Evolutionary conservation across 2,113 vertebrate genomes (phyloP).

Genomic region (Polyodon spathula): DNA sequence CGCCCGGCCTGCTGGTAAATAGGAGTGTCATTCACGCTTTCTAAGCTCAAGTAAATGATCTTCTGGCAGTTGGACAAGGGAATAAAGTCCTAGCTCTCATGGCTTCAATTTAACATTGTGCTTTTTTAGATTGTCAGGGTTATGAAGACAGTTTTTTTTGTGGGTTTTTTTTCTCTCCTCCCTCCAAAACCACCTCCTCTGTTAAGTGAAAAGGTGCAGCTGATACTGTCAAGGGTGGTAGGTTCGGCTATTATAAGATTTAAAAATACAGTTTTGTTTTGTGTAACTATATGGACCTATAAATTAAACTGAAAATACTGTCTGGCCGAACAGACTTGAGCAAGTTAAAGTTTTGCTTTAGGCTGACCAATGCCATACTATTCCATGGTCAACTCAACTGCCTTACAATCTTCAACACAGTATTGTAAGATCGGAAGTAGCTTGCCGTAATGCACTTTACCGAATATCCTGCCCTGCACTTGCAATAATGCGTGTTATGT

Average conservation of each 20-base stretch:
- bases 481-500: too few species aligned
- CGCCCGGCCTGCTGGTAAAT: neutral
- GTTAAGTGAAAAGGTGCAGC: neutral
- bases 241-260: neutral
- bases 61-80: conserved; percentile 1
- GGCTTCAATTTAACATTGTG: neutral
- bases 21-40: conserved; percentile 4
- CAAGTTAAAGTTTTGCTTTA: too few species aligned
- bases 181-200: neutral
- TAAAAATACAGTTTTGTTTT: too few species aligned
- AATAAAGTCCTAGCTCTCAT: neutral
- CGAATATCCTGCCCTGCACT: too few species aligned
- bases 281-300: too few species aligned
- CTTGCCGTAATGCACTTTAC: too few species aligned
- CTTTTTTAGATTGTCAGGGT: neutral
- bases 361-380: too few species aligned
- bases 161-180: neutral
- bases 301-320: too few species aligned
- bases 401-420: too few species aligned
- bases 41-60: neutral
- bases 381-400: too few species aligned
- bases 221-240: neutral
- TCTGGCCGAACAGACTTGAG: too few species aligned
- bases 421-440: too few species aligned
- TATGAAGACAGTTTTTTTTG: neutral